Percentiles rank a stretch among this genome's conserved stretches.
These are phyloP conservation scores for Platynereis dumerilii DNA, from an alignment of 2,888 invertebrate species.

Conservation along the genomic window DNA sequence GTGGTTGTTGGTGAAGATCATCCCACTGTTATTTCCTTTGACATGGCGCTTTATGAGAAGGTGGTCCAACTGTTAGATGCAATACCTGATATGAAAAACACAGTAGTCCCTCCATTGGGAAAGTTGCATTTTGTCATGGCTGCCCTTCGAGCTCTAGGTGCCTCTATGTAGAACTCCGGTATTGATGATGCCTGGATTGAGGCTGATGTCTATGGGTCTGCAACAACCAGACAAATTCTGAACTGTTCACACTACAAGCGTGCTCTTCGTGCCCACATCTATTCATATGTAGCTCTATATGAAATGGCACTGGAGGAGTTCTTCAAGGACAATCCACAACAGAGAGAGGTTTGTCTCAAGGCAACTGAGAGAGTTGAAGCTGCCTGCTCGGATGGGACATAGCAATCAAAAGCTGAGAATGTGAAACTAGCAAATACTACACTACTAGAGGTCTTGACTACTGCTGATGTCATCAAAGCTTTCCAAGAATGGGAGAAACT, in stretches of 20 bases:
- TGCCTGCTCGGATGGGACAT: background rate
- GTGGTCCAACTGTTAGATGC: too few species aligned
- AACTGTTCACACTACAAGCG: conserved; percentile 18
- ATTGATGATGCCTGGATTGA: too few species aligned
- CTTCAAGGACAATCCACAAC: conserved; percentile 28
- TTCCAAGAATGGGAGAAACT: background rate
- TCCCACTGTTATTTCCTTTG: too few species aligned
- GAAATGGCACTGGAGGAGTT: conserved; percentile 30
- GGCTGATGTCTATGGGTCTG: conserved; percentile 19
- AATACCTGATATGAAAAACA: too few species aligned
- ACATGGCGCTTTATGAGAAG: too few species aligned
- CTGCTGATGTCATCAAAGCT: background rate
- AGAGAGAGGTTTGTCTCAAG: conserved; percentile 22
- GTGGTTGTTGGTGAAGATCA: too few species aligned
- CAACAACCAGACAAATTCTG: conserved; percentile 25
- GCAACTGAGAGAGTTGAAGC: background rate
- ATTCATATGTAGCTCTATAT: conserved; percentile 26
- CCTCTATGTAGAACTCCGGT: too few species aligned
- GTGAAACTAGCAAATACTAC: background rate
- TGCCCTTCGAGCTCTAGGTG: too few species aligned
- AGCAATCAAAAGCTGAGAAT: background rate
- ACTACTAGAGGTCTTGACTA: background rate
- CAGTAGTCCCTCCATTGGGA: too few species aligned
- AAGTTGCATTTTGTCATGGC: too few species aligned
- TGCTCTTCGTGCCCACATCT: conserved; percentile 18